A percentile compares a stretch with the other conserved stretches of the same genome.
phyloP scores from a whole-genome alignment of 2,797 vertebrate genomes.

The Acrossocheilus wenchowensis region DNA sequence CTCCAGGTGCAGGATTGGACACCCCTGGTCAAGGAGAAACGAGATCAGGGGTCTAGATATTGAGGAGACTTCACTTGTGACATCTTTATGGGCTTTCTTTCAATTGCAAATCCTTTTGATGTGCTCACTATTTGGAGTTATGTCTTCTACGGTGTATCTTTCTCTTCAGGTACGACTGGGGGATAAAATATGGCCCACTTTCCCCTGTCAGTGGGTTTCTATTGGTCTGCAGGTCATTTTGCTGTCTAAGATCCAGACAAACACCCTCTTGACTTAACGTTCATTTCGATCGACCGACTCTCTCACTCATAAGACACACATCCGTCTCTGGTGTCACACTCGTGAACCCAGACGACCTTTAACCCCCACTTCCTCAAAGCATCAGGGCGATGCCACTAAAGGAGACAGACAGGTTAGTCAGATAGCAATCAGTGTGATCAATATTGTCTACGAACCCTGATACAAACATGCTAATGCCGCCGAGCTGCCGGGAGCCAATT shows the following conservation, averaged over 20 bases:
- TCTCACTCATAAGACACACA: conserved; percentile 42
- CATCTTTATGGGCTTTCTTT: not conserved
- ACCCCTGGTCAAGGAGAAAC: not conserved
- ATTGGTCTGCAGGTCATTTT: conserved; percentile 31
- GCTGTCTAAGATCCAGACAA: conserved; percentile 39
- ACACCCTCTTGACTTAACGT: conserved; percentile 30
- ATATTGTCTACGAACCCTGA: conserved; percentile 55
- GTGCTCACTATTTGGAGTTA: not conserved
- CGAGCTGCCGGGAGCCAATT: conserved; percentile 42
- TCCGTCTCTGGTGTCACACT: conserved; percentile 37
- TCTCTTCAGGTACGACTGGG: not conserved
- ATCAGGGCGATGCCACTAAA: conserved; percentile 38
- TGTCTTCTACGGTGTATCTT: not conserved
- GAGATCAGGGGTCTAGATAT: not conserved
- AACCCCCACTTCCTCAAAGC: conserved; percentile 48
- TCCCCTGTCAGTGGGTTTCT: conserved; percentile 10
- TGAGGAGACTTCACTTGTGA: not conserved
- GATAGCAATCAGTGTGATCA: conserved; percentile 59
- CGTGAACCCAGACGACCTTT: conserved; percentile 50
- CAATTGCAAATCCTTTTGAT: not conserved
- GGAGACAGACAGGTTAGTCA: conserved; percentile 55
- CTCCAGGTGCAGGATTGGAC: not conserved
- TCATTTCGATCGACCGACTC: conserved; percentile 31
- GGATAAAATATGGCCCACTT: conserved; percentile 2
- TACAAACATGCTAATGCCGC: conserved; percentile 37